phyloP scores from a whole-genome alignment of 2,113 vertebrate genomes.

The Platysternon megacephalum region DNA sequence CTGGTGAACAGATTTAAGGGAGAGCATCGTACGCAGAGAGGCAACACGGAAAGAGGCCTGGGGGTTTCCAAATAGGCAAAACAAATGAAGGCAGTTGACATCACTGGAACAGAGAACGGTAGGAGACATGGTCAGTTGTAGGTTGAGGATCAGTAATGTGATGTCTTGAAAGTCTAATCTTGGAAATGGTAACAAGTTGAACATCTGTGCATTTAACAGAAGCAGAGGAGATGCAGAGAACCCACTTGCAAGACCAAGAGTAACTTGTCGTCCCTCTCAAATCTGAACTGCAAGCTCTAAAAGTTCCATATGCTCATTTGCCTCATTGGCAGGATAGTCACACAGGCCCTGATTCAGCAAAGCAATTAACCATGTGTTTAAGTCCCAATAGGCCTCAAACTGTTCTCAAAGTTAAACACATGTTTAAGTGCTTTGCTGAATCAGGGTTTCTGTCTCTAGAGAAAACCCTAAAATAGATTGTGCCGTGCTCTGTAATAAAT shows the following conservation, averaged over 20 bases:
- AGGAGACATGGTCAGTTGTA: fast-evolving
- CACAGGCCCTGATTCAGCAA: neutral
- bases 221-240: neutral
- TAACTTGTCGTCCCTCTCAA: fast-evolving
- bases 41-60: neutral
- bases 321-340: neutral
- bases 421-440: neutral
- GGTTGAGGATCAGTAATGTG: neutral
- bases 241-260: neutral
- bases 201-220: neutral
- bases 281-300: neutral
- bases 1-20: neutral
- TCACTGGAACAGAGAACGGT: neutral
- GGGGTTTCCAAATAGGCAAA: neutral
- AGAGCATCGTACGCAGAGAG: fast-evolving
- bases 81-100: neutral
- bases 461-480: neutral
- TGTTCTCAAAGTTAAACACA: neutral
- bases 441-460: neutral
- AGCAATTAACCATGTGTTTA: neutral
- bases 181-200: neutral
- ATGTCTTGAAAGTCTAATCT: neutral
- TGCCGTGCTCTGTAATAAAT: neutral
- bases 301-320: neutral
- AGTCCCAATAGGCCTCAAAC: neutral